Evolutionary conservation across 2,888 invertebrate genomes (phyloP).

Genomic region (Dione juno): DNA sequence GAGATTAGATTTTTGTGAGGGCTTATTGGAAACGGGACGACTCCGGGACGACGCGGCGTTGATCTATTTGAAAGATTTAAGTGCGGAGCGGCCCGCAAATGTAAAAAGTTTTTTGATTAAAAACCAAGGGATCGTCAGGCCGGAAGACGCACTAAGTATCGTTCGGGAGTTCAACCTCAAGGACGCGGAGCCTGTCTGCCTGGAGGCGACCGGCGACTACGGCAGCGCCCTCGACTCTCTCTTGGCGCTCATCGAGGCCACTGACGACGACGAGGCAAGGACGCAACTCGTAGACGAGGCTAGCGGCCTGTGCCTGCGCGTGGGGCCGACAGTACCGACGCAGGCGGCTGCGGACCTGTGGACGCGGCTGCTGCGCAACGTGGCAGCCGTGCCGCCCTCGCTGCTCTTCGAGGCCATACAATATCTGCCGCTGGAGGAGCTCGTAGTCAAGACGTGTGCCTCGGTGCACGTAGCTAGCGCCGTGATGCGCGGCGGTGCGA

Average conservation of each 20-base stretch:
- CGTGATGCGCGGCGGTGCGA: conserved; percentile 52
- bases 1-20: conserved; percentile 60
- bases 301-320: conserved; percentile 63
- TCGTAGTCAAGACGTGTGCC: conserved; percentile 55
- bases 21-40: conserved; percentile 59
- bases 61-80: conserved; percentile 63
- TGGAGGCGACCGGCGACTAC: conserved; percentile 73
- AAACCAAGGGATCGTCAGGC: conserved; percentile 65
- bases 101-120: conserved; percentile 62
- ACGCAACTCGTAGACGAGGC: conserved; percentile 55
- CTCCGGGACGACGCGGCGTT: conserved; percentile 62
- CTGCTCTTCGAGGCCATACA: conserved; percentile 66
- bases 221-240: conserved; percentile 66
- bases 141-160: conserved; percentile 69
- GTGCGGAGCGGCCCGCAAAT: conserved; percentile 55
- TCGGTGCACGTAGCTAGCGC: conserved; percentile 58
- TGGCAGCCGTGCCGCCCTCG: conserved; percentile 56
- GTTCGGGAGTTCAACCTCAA: conserved; percentile 60
- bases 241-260: conserved; percentile 54
- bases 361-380: conserved; percentile 58
- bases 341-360: conserved; percentile 59
- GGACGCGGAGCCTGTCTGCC: conserved; percentile 69
- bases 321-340: conserved; percentile 59
- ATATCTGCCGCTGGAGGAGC: conserved; percentile 62
- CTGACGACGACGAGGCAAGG: conserved; percentile 46